Evolutionary conservation across 2,113 vertebrate species (phyloP), one percentile per base, ranked within the genome.

Genomic region (Rhinichthys klamathensis): DNA sequence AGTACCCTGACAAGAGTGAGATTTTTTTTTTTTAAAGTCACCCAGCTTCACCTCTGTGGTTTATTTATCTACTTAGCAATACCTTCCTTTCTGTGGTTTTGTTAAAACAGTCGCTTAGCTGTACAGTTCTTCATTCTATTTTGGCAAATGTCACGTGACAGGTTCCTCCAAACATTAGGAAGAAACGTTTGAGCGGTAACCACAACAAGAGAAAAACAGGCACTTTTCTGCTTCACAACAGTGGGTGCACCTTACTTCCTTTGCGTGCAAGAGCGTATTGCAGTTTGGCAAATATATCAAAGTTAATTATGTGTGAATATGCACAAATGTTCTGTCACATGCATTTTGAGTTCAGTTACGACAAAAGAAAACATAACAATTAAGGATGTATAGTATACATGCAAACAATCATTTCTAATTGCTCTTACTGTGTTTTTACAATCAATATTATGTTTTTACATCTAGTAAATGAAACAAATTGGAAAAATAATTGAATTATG

Each of bases 81-180:
- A 51, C 16, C 60, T 69, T 67, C 79, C 79, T 67, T 67, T 67
- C 79, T 51, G 79, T 51, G 79, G n/a, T 51, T 76, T 76, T 51
- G n/a, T 8, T 3, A 69, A 49, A 69, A 30, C 41, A 18, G 35
- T 51, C n/a, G 0, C 16, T 44, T 69, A 16, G 30, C 41, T n/a
- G n/a, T 54, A 81, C 61, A n/a, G 32, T 5, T 65, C 10, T 65
- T 56, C 21, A 54, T 77, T 76, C 15, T 54, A 32, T 54, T 32
- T 81, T n/a, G 60, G 32, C 44, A 69, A 82, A 35, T 69, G 27
- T 69, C 80, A 69, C 3, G 11, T 69, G 61, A 44, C 78, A 12
- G 7, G 23, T 11, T 69, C 18, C 63, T 51, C 16, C 30, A 69
- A 54, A 82, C 63, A 35, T 67, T 51, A 81, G 58, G 25, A 67